A percentile compares a stretch with the other conserved stretches of the same genome.
Evolutionary conservation across 2,888 invertebrate species (phyloP).

Genomic region (Hesperia comma): DNA sequence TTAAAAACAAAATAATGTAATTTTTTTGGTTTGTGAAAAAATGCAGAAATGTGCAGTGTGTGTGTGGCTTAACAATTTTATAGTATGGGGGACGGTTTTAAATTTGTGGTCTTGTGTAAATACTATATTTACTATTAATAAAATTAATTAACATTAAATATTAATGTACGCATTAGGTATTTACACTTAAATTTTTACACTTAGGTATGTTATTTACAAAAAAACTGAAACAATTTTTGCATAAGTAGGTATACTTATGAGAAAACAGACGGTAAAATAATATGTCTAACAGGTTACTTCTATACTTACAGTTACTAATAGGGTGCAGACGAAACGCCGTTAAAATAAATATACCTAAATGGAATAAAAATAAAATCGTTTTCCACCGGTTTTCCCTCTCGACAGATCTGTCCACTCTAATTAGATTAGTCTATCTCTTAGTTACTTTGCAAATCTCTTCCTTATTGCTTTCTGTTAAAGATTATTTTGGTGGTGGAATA

Average conservation of each 20-base stretch:
- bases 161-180: too few species aligned
- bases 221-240: background rate
- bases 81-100: background rate
- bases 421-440: constrained; percentile 29
- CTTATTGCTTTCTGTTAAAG: constrained; percentile 22
- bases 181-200: too few species aligned
- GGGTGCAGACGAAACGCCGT: constrained; percentile 6
- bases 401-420: constrained; percentile 18
- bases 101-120: background rate
- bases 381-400: constrained; percentile 24
- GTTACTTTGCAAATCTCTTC: background rate
- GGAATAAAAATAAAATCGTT: constrained; percentile 11
- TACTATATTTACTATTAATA: background rate
- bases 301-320: background rate
- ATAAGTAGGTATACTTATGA: background rate
- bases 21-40: background rate
- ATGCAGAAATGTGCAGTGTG: constrained; percentile 19
- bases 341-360: background rate
- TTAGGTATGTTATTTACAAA: too few species aligned
- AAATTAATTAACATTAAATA: background rate
- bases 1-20: constrained; percentile 25
- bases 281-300: constrained; percentile 2
- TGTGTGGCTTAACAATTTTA: background rate
- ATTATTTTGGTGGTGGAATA: constrained; percentile 5
- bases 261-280: background rate